Evolutionary conservation across 2,797 vertebrate species (phyloP).

Genomic region (Lutjanus argentimaculatus): DNA sequence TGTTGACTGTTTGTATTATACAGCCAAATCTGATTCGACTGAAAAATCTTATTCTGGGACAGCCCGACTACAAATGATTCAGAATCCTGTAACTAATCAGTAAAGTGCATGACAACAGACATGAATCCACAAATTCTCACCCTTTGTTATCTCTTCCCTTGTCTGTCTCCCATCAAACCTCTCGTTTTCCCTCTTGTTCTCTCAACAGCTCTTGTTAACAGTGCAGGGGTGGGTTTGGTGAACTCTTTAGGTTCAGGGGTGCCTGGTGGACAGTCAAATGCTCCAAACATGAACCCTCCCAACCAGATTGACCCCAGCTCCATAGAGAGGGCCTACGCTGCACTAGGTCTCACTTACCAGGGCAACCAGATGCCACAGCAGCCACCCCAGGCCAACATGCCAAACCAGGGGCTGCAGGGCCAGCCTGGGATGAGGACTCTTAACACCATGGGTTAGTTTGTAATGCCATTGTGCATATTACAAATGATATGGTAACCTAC

Average conservation of each 20-base stretch:
- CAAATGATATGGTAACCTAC: neutral
- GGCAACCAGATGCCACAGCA: constrained; percentile 94
- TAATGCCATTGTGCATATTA: neutral
- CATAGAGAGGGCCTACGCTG: constrained; percentile 97
- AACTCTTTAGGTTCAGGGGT: constrained; percentile 88
- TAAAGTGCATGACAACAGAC: neutral
- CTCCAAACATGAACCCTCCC: constrained; percentile 91
- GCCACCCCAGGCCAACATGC: constrained; percentile 87
- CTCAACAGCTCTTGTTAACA: constrained; percentile 91
- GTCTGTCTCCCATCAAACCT: neutral
- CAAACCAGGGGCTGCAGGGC: constrained; percentile 87
- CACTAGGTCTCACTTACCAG: constrained; percentile 96
- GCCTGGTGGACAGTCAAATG: constrained; percentile 90
- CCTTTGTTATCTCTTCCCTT: neutral
- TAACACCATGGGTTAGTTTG: constrained; percentile 90
- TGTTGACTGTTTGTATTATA: no score
- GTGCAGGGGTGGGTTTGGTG: constrained; percentile 90
- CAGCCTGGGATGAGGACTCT: constrained; percentile 90
- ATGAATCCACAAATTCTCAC: constrained; percentile 5
- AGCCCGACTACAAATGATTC: neutral
- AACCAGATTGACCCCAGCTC: constrained; percentile 98
- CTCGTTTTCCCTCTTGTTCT: neutral
- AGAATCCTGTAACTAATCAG: neutral
- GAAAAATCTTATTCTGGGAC: no score
- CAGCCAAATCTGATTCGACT: no score